Percentiles rank a stretch among this genome's conserved stretches.
Conservation (phyloP, 1,140 invertebrate species). For the Bombyx mandarina region DNA sequence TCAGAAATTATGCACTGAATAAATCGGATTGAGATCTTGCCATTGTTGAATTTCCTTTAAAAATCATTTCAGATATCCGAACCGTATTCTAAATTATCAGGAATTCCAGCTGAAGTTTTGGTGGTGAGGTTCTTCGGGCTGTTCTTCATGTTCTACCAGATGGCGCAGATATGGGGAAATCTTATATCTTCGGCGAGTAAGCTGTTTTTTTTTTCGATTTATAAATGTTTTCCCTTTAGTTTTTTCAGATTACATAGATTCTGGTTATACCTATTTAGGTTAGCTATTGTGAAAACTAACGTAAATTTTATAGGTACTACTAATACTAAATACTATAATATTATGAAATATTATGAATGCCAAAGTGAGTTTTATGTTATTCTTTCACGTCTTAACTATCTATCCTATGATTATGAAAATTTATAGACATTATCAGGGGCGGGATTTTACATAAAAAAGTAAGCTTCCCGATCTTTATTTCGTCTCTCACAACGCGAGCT, state of each 20-base stretch:
- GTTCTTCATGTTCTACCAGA: conserved; percentile 95
- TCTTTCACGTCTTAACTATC: background rate
- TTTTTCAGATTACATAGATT: background rate
- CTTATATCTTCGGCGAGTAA: conserved; percentile 88
- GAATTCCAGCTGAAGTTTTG: conserved; percentile 77
- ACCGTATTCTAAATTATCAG: conserved; percentile 78
- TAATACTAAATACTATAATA: background rate
- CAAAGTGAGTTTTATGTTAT: background rate
- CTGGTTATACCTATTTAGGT: background rate
- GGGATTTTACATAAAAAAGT: no score
- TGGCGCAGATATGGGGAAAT: conserved; percentile 94
- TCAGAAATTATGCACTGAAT: no score
- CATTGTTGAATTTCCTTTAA: background rate
- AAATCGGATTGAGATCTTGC: no score
- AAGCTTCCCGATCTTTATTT: no score
- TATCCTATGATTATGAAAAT: no score
- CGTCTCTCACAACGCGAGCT: no score
- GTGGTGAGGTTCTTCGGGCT: conserved; percentile 90
- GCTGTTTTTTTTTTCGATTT: conserved; percentile 13
- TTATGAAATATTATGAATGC: background rate
- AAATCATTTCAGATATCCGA: conserved; percentile 72
- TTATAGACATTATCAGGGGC: no score
- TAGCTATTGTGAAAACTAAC: background rate
- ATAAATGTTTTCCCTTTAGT: background rate
- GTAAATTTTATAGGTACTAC: background rate